Evolutionary conservation across 2,797 vertebrate species (phyloP).

Genomic region (Muscicapa striata): DNA sequence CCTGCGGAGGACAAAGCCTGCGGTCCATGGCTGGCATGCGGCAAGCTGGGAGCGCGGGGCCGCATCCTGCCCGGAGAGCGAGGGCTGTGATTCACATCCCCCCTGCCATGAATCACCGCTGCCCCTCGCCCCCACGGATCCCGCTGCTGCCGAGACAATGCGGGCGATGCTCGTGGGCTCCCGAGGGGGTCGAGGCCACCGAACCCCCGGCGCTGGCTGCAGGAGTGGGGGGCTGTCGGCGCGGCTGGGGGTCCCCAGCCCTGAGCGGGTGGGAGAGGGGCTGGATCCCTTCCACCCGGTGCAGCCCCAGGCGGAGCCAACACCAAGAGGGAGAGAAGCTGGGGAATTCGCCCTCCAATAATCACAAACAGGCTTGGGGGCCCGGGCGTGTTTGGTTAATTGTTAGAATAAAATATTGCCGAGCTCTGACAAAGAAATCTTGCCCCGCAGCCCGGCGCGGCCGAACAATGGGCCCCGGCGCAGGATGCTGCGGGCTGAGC

Average conservation of each 20-base stretch:
- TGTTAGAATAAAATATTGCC: constrained; percentile 63
- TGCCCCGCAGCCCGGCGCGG: constrained; percentile 14
- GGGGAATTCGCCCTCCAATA: constrained; percentile 56
- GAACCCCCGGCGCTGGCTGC: neutral
- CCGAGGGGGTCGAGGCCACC: neutral
- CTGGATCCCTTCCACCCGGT: neutral
- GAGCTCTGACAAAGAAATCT: constrained; percentile 58
- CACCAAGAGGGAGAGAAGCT: constrained; percentile 13
- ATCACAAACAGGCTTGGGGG: constrained; percentile 63
- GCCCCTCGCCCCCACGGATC: neutral
- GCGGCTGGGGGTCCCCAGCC: neutral
- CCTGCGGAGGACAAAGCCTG: constrained; percentile 54
- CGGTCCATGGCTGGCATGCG: neutral
- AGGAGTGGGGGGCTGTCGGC: neutral
- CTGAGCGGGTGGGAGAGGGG: neutral
- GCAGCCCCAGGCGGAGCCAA: neutral
- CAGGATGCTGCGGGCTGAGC: constrained; percentile 24
- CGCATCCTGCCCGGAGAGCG: constrained; percentile 35
- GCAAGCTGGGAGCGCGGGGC: neutral
- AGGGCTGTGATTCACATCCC: constrained; percentile 41
- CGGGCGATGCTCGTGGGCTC: neutral
- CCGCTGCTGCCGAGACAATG: neutral
- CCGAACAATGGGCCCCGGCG: constrained; percentile 36
- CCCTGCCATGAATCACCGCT: constrained; percentile 17
- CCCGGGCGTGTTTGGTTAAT: constrained; percentile 58